Evolutionary conservation across 2,113 vertebrate genomes (phyloP), one percentile per base, ranked within the genome.

Genomic region (Campylorhamphus procurvoides): DNA sequence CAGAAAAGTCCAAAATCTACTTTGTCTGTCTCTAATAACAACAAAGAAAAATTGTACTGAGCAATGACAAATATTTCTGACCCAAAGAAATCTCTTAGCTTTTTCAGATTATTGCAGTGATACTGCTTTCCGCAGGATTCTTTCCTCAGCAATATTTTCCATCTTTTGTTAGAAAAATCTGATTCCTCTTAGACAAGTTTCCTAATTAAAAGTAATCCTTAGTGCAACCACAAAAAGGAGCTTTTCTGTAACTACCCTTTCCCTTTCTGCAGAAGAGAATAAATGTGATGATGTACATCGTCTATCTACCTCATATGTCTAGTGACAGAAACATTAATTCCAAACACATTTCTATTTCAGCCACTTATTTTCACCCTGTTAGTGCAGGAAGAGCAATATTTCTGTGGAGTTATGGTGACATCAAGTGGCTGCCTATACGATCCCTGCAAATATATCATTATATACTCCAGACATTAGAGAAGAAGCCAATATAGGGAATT

Each of bases 341-440:
- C 64, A 63, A 71, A 23, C 56, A 80, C 50, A 60, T 79, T 78
- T 93, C 31, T 87, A 20, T 60, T 91, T 72, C 59, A 84, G 29
- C 7, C 52, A 78, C 37, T 94, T 95, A 89, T 84, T 95, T 96
- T 18, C 80, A 94, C 77, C 95, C 69, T 5, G 5, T 78, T 89
- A 84, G 22, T 79, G 73, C 40, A 84, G 17, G n/a, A 91, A 78
- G 29, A 89, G 18, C 24, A 75, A 63, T 71, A 84, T 89, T 96
- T 82, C 46, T 76, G 28, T 82, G 58, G 74, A 49, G 40, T 76
- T 87, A 76, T 31, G 89, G 78, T 91, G 89, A 91, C 87, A 94
- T 94, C 94, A 96, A 96, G 87, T 82, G 71, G 64, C 31, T 94
- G 87, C 20, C 52, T 78, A 75, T 59, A 87, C 0, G 0, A 64